Percentiles rank a stretch among this genome's conserved stretches.
Evolutionary conservation across 2,797 vertebrate genomes (phyloP).

Genomic region (Pipistrellus pygmaeus): DNA sequence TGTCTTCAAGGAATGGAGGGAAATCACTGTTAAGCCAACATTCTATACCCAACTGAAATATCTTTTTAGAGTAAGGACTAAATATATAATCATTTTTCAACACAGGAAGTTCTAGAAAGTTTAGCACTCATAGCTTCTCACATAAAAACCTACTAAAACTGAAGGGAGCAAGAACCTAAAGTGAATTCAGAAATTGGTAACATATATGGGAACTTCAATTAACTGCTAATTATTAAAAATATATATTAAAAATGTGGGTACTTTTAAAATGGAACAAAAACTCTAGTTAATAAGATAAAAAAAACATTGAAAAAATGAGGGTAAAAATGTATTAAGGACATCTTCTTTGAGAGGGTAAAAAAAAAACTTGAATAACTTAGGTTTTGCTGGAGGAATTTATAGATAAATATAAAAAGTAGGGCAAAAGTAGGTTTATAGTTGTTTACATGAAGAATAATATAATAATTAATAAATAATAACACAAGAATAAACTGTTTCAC

Average conservation of each 20-base stretch:
- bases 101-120: not conserved
- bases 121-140: not conserved
- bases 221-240: not conserved
- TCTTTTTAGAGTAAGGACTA: not conserved
- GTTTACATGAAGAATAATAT: not conserved
- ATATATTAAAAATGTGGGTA: not conserved
- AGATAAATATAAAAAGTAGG: not conserved
- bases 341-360: not conserved
- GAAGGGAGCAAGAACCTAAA: not conserved
- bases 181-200: not conserved
- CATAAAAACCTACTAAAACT: conserved; percentile 11
- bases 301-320: not conserved
- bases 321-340: not conserved
- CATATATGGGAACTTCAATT: not conserved
- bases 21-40: conserved; percentile 12
- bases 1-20: not conserved
- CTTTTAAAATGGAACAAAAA: not conserved
- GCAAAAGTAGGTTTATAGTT: not conserved
- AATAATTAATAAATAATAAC: not conserved
- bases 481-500: not conserved
- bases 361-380: not conserved
- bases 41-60: conserved; percentile 9
- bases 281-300: conserved; percentile 15
- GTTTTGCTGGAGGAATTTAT: conserved; percentile 33
- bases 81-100: conserved; percentile 28